Base-by-base conservation (phyloP, 2,797 vertebrate species). In the Phataginus tricuspis region DNA sequence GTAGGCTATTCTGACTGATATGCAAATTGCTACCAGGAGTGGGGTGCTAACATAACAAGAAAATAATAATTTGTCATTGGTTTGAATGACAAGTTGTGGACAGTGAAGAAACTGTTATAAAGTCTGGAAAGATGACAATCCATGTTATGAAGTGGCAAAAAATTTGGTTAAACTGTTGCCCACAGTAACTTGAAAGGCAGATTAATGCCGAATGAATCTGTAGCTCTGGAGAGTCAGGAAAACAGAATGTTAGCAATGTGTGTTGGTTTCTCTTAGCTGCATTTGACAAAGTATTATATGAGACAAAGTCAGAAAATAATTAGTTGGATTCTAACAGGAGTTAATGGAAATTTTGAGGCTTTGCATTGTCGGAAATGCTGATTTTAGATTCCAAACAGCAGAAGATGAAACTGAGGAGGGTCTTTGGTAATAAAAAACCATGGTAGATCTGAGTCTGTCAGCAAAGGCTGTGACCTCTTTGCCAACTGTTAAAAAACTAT, bases 241-340 rank as follows among this genome's bases (percentile, higher is more conserved):
- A 59, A 72, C 42, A 75, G 63, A 45, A 88, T n/a, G 29, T n/a
- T 66, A 34, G 69, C 37, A 10, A 55, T 21, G 19, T 51, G 18
- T 25, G 42, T n/a, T 79, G 64, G 34, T 77, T 95, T 96, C 83
- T 83, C 15, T 42, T 86, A 95, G 86, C 37, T 91, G 69, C 27
- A 25, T 69, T 93, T 86, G 71, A 63, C 53, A 37, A 92, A 55
- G 75, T 29, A 14, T 87, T 88, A 23, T 42, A 85, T 55, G 49
- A 95, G 49, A 90, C 15, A 42, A 66, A 57, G 77, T 95, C 79
- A 95, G 83, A 79, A 83, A 91, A 75, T 75, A 96, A 82, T 77
- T 49, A 55, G 59, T 75, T 90, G 69, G 39, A 80, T 61, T 95
- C 71, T n/a, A 72, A 68, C 15, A 59, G 69, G 59, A 61, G 55